Base-by-base conservation (phyloP, 30 jellyfish, hydroid and myxozoan genomes). In the Hydractinia echinata region DNA sequence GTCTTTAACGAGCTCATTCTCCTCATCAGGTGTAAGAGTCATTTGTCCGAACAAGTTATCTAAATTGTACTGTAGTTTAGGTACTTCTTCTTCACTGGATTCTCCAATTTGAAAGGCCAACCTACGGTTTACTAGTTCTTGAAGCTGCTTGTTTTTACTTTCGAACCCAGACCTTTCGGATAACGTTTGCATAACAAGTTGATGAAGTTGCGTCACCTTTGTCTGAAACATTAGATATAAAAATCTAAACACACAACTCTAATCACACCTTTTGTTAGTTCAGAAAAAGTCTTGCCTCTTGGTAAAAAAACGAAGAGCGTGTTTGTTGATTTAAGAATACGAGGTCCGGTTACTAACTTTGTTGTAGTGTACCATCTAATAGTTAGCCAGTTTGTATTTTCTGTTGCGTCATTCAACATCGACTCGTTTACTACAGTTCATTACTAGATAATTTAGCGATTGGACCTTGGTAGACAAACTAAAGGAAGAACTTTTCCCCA, bases 171-270 rank as follows among this genome's bases (percentile, higher is more conserved):
- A 87, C 49, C 86, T 79, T 67, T 92, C 98, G 8, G 89, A 87
- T 7, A 92, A 54, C 15, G 88, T 72, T 55, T 87, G 95, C 86
- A 79, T 83, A 58, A 92, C 98, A 16, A 92, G 88, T 66, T 86
- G 95, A 73, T 92, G 98, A 11, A 92, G 96, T 48, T 92, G 98
- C 4, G 96, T 66, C 14, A 92, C 90, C 82, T 92, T 92, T 21
- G 79, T 61, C 98, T 92, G 71, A 8, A 84, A 67, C 39, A 66
- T 55, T 53, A 14, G 13, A 79, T 1, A 10, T 11, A 19, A 20
- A 10, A 77, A 30, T 30, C 44, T 30, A 30, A 30, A 30, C 2
- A 30, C 44, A 30, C 44, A 30, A 30, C 44, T 30, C 44, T 30
- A 30, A 30, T 30, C 44, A 30, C 44, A 30, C 44, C 44, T 30